These are phyloP conservation scores for Peromyscus nudipes DNA, from an alignment of 2,797 vertebrate species.

Conservation along the genomic window DNA sequence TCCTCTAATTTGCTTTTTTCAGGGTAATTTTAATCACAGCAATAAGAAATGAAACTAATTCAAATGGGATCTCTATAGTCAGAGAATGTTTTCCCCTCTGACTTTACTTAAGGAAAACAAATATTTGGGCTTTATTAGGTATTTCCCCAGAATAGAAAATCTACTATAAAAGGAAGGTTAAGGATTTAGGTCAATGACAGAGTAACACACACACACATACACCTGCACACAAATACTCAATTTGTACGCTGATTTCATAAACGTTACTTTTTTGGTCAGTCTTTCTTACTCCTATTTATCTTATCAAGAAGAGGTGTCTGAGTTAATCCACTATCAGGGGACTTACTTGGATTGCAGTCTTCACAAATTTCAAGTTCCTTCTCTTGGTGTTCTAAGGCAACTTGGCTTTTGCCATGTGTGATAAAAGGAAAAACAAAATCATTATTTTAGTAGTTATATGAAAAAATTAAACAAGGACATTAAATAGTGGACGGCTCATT, in stretches of 20 bases:
- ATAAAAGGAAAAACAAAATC: neutral
- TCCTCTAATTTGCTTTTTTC: neutral
- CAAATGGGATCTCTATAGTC: neutral
- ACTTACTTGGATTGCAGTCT: neutral
- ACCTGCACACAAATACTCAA: neutral
- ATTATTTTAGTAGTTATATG: neutral
- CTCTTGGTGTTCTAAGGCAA: neutral
- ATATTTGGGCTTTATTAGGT: neutral
- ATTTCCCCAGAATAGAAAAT: neutral
- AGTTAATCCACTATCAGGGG: neutral
- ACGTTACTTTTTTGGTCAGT: neutral
- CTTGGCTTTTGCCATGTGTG: neutral
- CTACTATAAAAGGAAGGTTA: neutral
- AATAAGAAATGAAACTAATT: neutral
- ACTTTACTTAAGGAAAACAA: neutral
- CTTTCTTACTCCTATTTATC: neutral
- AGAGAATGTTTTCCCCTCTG: too few species aligned
- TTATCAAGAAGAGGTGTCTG: neutral
- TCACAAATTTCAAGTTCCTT: neutral
- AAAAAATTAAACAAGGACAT: neutral
- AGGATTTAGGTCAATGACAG: neutral
- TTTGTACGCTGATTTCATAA: neutral
- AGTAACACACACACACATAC: neutral
- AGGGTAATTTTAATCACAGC: neutral
- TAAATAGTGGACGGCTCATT: neutral